Percentiles rank a stretch among this genome's conserved stretches.
Evolutionary conservation across 2,888 invertebrate species (phyloP).

Genomic region (Chironomus riparius): DNA sequence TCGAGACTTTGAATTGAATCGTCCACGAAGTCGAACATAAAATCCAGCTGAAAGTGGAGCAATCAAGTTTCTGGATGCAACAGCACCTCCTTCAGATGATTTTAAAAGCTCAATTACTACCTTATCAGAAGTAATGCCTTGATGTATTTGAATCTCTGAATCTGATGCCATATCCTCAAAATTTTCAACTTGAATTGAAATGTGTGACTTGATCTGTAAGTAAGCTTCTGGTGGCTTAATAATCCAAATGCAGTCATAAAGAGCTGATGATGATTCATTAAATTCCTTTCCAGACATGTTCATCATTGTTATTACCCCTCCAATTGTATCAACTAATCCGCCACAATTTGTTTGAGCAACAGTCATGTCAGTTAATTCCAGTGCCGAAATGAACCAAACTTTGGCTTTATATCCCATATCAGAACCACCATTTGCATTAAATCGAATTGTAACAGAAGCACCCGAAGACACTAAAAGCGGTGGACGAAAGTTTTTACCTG

Average conservation of each 20-base stretch:
- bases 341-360: constrained; percentile 47
- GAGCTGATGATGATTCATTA: constrained; percentile 46
- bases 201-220: constrained; percentile 55
- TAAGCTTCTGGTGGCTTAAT: constrained; percentile 56
- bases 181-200: constrained; percentile 39
- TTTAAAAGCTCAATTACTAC: constrained; percentile 47
- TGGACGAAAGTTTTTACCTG: constrained; percentile 58
- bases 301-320: constrained; percentile 67
- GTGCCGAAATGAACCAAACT: constrained; percentile 42
- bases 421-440: constrained; percentile 61
- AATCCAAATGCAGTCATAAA: constrained; percentile 63
- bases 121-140: constrained; percentile 58
- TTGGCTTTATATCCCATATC: constrained; percentile 56
- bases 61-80: constrained; percentile 48
- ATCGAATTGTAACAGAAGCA: constrained; percentile 52
- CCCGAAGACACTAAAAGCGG: constrained; percentile 56
- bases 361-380: constrained; percentile 31
- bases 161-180: constrained; percentile 43
- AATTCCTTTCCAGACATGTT: constrained; percentile 50
- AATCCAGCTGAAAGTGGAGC: constrained; percentile 55
- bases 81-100: constrained; percentile 35
- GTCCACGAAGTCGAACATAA: constrained; percentile 57
- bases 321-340: constrained; percentile 58
- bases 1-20: constrained; percentile 53
- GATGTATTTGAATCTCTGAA: constrained; percentile 53